Evolutionary conservation across 2,797 vertebrate genomes (phyloP), one percentile per base, ranked within the genome.

Genomic region (Cryptoblepharus egeriae): DNA sequence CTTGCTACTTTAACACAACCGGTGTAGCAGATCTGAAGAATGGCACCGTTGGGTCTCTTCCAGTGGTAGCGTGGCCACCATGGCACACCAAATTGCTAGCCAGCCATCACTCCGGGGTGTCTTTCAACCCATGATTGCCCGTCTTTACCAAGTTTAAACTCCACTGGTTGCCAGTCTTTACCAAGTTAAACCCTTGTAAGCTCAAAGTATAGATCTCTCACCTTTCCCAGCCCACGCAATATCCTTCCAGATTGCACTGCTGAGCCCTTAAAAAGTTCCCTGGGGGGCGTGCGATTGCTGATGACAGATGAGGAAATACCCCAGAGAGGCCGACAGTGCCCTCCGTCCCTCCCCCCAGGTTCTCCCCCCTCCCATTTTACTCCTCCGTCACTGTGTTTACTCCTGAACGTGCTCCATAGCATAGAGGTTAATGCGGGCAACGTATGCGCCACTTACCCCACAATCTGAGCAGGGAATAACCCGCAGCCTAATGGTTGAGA

Each of bases 301-400:
- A 84, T 84, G 82, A 79, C 82, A 79, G 69, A 79, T 84, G 82
- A 84, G 71, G 82, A 84, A 84, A 84, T 64, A 35, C 75, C 68
- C 81, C 20, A 55, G 60, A 72, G 75, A 20, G 11, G 32, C 10
- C 30, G 45, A n/a, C 57, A 45, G 30, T 20, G 24, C 32, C 24
- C 24, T 32, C 72, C 22, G 3, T 37, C 20, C 64, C 71, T 26
- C 42, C 39, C 5, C 60, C 4, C 30, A 1, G 37, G 55, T 39
- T 39, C 4, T 9, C 42, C 24, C 35, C 7, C 5, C 58, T 18
- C n/a, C 32, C 15, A 67, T 77, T 71, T 39, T n/a, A 30, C 58
- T 42, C 26, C 24, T 55, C 15, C 3, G 58, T 2, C 6, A 45
- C 35, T 65, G 24, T 71, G 65, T 70, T 82, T 70, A 71, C 57